These are phyloP conservation scores for Buathra laborator DNA, from an alignment of 2,888 invertebrate species.

Conservation along the genomic window DNA sequence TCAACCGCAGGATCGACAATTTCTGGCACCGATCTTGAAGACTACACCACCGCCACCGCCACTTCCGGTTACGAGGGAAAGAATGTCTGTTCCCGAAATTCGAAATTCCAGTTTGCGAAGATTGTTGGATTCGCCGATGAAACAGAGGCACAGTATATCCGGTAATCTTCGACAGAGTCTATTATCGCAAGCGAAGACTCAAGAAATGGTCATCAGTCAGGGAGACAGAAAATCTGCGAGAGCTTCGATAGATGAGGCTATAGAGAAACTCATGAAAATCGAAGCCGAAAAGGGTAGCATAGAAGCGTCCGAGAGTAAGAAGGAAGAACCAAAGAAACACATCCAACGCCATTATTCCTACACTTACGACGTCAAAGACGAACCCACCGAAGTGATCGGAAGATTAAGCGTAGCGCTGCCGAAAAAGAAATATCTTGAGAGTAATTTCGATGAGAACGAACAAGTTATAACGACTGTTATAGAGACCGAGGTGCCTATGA, in stretches of 20 bases:
- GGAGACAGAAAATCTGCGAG: conserved; percentile 49
- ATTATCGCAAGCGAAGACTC: conserved; percentile 68
- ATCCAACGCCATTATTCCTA: conserved; percentile 82
- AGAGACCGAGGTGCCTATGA: conserved; percentile 81
- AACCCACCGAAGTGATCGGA: conserved; percentile 69
- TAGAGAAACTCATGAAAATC: conserved; percentile 69
- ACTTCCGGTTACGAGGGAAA: conserved; percentile 72
- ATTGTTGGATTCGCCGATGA: conserved; percentile 79
- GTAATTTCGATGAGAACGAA: conserved; percentile 82
- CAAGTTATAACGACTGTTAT: conserved; percentile 83
- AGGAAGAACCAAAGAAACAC: conserved; percentile 73
- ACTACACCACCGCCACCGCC: conserved; percentile 59
- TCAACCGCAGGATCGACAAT: conserved; percentile 75
- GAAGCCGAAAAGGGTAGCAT: conserved; percentile 65
- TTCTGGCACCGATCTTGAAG: conserved; percentile 71
- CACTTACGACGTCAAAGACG: conserved; percentile 80
- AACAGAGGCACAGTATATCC: conserved; percentile 82
- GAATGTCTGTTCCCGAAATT: conserved; percentile 83
- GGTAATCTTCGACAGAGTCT: conserved; percentile 77
- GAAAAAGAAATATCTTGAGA: conserved; percentile 81
- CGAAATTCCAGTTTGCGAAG: conserved; percentile 81
- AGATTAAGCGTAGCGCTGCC: conserved; percentile 76
- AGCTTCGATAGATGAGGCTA: conserved; percentile 56
- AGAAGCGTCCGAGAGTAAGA: conserved; percentile 57
- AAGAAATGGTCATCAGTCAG: conserved; percentile 61